Conservation (phyloP, 2,113 vertebrate species). For the Brachypteracias leptosomus region DNA sequence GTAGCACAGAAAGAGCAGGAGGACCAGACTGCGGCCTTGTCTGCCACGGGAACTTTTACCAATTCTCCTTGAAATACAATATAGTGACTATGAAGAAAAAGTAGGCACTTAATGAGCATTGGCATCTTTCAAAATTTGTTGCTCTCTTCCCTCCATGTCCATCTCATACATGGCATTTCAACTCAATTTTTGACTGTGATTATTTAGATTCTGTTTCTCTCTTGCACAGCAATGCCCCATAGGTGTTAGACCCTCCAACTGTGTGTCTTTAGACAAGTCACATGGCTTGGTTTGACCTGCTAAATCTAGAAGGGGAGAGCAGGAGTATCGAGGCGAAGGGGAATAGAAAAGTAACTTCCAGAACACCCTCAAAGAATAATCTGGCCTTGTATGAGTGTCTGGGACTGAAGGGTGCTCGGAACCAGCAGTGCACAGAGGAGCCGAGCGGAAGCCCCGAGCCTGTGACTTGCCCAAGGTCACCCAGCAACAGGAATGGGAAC, state of each 20-base stretch:
- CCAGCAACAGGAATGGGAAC: neutral
- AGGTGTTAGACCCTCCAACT: neutral
- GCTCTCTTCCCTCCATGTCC: neutral
- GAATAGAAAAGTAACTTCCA: neutral
- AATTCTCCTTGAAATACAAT: neutral
- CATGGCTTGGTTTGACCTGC: neutral
- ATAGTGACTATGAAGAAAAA: neutral
- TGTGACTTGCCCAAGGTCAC: neutral
- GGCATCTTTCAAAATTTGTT: neutral
- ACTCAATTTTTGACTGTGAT: neutral
- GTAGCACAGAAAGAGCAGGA: neutral
- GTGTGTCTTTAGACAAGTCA: neutral
- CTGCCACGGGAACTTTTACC: neutral
- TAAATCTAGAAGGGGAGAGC: neutral
- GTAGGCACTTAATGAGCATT: accelerated
- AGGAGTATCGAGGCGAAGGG: neutral
- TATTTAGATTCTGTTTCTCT: neutral
- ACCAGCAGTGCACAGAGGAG: neutral
- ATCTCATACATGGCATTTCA: neutral
- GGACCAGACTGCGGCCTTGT: neutral
- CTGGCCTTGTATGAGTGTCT: neutral
- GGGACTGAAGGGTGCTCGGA: neutral
- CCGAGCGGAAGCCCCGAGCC: neutral
- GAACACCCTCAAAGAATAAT: neutral
- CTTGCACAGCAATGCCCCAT: neutral